Conservation (phyloP, 2,888 invertebrate species). For the Pelosia muscerda region DNA sequence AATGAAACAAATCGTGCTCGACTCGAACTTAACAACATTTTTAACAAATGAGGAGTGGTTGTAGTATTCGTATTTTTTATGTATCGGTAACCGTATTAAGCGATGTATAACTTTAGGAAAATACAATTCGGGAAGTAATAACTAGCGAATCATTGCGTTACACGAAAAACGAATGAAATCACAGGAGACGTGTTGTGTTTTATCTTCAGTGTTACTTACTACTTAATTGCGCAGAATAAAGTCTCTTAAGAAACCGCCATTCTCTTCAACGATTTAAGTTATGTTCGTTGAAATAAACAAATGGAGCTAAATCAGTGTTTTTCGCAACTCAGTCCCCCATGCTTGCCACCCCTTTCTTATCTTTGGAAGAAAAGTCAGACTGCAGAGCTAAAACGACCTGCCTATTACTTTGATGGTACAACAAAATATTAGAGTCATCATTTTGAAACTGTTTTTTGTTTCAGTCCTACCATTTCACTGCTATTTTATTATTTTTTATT, state of each 20-base stretch:
- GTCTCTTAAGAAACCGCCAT: conserved; percentile 8
- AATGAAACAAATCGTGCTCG: too few relatives aligned
- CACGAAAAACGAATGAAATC: conserved; percentile 12
- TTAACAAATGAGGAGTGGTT: too few relatives aligned
- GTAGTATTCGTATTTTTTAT: too few relatives aligned
- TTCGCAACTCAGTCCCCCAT: conserved; percentile 51
- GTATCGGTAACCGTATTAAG: too few relatives aligned
- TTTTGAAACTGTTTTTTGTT: conserved; percentile 55
- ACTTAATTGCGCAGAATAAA: conserved; percentile 5
- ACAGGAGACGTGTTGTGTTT: conserved; percentile 17
- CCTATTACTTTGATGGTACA: conserved; percentile 75
- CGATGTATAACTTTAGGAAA: too few relatives aligned
- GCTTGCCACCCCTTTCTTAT: conserved; percentile 61
- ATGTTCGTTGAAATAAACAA: conserved; percentile 32
- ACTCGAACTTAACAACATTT: too few relatives aligned
- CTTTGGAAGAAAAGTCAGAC: conserved; percentile 63
- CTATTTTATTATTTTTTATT: conserved; percentile 54
- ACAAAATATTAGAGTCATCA: conserved; percentile 70
- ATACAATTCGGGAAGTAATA: conserved; percentile 17
- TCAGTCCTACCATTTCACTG: conserved; percentile 57
- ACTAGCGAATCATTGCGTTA: too few relatives aligned
- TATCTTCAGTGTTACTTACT: conserved; percentile 10
- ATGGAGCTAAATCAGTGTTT: conserved; percentile 52
- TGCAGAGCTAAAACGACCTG: conserved; percentile 63
- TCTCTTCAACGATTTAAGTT: conserved; percentile 12